Conservation (phyloP, 92 coral and sea anemone genomes). For the Muricea muricata region DNA sequence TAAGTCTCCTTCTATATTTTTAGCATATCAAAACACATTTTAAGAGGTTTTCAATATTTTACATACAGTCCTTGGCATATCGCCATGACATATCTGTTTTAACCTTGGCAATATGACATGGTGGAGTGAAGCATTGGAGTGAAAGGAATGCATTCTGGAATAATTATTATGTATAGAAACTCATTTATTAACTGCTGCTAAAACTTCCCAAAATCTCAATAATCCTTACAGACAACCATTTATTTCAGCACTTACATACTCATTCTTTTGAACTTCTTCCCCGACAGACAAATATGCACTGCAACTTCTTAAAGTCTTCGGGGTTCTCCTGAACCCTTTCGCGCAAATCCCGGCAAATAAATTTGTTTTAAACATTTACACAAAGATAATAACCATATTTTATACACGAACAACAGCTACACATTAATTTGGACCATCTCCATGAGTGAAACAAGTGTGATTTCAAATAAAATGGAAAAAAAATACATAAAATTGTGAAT, state of each 20-base stretch:
- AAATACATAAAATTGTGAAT: no score
- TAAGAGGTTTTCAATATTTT: no score
- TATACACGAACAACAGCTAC: not conserved
- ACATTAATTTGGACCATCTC: not conserved
- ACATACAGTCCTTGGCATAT: no score
- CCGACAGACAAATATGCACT: not conserved
- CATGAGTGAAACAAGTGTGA: not conserved
- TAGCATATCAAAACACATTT: no score
- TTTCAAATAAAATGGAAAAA: not conserved
- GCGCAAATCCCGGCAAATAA: not conserved
- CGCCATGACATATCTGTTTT: no score
- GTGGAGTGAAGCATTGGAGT: no score
- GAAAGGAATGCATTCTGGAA: no score
- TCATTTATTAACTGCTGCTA: no score
- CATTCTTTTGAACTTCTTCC: not conserved
- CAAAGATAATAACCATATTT: not conserved
- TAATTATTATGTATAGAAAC: no score
- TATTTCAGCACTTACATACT: slow-evolving; percentile 6
- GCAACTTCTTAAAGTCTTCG: not conserved
- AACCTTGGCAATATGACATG: no score
- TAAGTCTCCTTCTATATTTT: no score
- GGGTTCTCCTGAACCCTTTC: not conserved
- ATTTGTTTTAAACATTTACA: not conserved
- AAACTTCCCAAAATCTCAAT: not conserved
- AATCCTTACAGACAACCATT: no score